Evolutionary conservation across 2,888 invertebrate species (phyloP), one percentile per base, ranked within the genome.

Genomic region (Steromphala cineraria): DNA sequence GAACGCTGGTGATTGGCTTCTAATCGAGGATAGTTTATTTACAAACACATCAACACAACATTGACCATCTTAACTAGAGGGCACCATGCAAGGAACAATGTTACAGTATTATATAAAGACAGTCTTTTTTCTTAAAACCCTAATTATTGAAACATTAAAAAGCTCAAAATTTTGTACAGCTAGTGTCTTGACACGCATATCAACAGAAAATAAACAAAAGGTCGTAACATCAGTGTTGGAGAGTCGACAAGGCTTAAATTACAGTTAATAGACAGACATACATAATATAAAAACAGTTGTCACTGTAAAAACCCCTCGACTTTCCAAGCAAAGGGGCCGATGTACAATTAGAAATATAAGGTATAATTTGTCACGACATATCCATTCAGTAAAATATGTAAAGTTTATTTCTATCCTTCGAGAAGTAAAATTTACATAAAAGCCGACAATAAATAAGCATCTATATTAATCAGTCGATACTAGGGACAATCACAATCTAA

Each of bases 121-220:
- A 71, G 71, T 71, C 71, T 62, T 21, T 62, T 62, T 62, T 62
- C 28, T 28, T 62, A 28, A 13, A 62, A 62, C 62, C 62, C 62
- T 31, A 71, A 17, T n/a, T n/a, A 36, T 36, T 36, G 36, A 36
- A 31, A 71, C 71, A 71, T 71, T 71, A 36, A 71, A 71, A 71
- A 71, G 71, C 71, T 71, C 36, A 71, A 71, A 71, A 71, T 36
- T 71, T 40, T 71, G 40, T 71, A 71, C 80, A 80, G 62, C 52
- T 15, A 53, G 28, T 46, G 40, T 19, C 55, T 28, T 62, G 75
- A 80, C 62, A 80, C n/a, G 55, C 74, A 53, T 74, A 79, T 53
- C 79, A 79, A 53, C 71, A 79, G 40, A 79, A 55, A 71, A 79
- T 53, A 53, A 79, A 53, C 74, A 74, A 74, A 53, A 46, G 62